phyloP scores from a whole-genome alignment of 1,140 invertebrate genomes.

The Drosophila suzukii region DNA sequence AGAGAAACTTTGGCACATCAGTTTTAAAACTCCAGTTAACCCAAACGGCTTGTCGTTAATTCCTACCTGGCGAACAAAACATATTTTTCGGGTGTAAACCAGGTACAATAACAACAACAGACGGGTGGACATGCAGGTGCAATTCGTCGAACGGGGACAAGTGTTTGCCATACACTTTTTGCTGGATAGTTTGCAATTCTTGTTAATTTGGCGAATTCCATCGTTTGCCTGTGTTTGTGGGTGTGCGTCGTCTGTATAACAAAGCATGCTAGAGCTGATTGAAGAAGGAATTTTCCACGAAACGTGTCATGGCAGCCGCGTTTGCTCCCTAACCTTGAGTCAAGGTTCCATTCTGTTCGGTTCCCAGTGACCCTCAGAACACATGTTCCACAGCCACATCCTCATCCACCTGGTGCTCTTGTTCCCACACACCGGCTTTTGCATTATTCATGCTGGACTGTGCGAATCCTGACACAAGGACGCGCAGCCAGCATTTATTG shows the following conservation, averaged over 20 bases:
- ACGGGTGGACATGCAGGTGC: neutral
- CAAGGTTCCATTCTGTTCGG: constrained; percentile 22
- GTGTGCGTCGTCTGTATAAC: constrained; percentile 11
- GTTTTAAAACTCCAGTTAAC: constrained; percentile 42
- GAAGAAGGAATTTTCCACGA: constrained; percentile 44
- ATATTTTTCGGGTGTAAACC: constrained; percentile 16
- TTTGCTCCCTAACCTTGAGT: constrained; percentile 37
- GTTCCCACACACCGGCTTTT: constrained; percentile 54
- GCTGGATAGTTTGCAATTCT: constrained; percentile 29
- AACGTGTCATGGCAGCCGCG: constrained; percentile 5
- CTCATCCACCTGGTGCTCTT: constrained; percentile 12
- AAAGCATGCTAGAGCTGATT: constrained; percentile 20
- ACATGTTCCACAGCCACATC: constrained; percentile 12
- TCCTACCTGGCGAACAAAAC: neutral
- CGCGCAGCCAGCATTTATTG: constrained; percentile 41
- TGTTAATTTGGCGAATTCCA: constrained; percentile 9
- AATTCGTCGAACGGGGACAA: constrained; percentile 19
- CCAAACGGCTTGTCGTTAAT: constrained; percentile 12
- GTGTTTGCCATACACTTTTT: constrained; percentile 5
- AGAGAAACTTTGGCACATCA: constrained; percentile 30
- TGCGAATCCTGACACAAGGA: constrained; percentile 60
- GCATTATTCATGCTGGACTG: constrained; percentile 27
- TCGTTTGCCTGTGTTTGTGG: neutral
- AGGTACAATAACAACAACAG: constrained; percentile 12
- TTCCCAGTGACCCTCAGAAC: constrained; percentile 47